Evolutionary conservation across 2,113 vertebrate species (phyloP).

Genomic region (Cololabis saira): DNA sequence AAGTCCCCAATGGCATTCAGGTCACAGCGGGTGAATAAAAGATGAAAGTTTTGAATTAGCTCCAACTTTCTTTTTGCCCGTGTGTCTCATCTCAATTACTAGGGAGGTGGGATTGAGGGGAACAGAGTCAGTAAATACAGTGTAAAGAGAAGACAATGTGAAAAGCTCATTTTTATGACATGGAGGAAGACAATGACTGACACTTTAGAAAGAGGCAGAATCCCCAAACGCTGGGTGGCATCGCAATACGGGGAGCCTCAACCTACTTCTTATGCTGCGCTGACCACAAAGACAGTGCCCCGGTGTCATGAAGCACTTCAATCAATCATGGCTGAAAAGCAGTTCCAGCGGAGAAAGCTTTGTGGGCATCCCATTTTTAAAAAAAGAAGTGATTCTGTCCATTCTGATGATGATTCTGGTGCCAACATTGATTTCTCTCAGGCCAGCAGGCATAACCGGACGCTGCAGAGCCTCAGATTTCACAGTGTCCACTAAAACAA

Average conservation of each 20-base stretch:
- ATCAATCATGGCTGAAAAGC: conserved; percentile 37
- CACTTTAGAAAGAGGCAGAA: conserved; percentile 28
- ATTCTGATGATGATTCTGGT: neutral
- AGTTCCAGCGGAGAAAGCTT: conserved; percentile 3
- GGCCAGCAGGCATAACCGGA: too few species aligned
- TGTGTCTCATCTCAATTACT: conserved; percentile 59
- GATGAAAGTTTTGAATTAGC: conserved; percentile 64
- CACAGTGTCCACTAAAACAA: too few species aligned
- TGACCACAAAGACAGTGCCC: neutral
- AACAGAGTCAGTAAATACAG: conserved; percentile 31
- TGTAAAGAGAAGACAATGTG: conserved; percentile 14
- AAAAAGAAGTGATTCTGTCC: neutral
- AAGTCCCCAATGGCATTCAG: conserved; percentile 37
- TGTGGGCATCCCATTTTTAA: neutral
- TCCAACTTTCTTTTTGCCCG: conserved; percentile 43
- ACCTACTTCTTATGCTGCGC: conserved; percentile 12
- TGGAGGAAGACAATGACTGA: conserved; percentile 43
- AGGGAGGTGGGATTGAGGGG: conserved; percentile 30
- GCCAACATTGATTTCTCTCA: neutral
- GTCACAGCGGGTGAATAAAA: conserved; percentile 63
- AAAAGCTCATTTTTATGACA: conserved; percentile 40
- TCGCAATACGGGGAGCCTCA: conserved; percentile 3
- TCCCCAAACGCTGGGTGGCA: conserved; percentile 20
- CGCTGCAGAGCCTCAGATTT: too few species aligned
- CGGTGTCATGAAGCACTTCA: conserved; percentile 22